phyloP scores from a whole-genome alignment of 2,113 vertebrate genomes.

The Eclectus roratus region DNA sequence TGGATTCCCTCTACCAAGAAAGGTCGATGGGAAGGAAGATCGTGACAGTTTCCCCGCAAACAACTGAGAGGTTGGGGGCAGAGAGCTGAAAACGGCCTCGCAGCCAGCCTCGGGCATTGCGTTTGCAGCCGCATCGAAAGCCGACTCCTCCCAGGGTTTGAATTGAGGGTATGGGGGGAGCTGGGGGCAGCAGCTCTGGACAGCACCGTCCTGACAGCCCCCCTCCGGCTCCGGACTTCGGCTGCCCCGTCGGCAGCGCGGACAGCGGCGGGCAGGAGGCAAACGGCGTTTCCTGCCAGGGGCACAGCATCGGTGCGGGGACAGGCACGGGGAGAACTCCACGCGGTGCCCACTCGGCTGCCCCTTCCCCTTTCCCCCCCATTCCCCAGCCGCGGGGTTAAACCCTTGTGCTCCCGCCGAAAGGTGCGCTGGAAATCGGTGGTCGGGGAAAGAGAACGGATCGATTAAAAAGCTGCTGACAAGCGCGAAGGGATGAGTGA shows the following conservation, averaged over 20 bases:
- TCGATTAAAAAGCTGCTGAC: neutral
- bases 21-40: neutral
- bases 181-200: no score
- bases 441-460: neutral
- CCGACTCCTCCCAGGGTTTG: neutral
- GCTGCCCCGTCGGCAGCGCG: no score
- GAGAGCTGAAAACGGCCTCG: neutral
- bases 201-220: neutral
- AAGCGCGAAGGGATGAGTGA: neutral
- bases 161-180: fast-evolving
- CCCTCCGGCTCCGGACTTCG: neutral
- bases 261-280: neutral
- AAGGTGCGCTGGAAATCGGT: neutral
- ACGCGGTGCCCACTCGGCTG: neutral
- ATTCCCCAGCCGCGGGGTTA: neutral
- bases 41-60: neutral
- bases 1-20: neutral
- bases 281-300: neutral
- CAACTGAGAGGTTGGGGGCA: no score
- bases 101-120: neutral
- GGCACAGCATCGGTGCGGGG: neutral
- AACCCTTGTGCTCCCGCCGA: fast-evolving
- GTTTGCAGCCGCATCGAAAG: neutral
- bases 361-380: no score
- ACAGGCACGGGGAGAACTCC: no score